Conservation (phyloP, 2,888 invertebrate genomes). For the Andrena minutula region DNA sequence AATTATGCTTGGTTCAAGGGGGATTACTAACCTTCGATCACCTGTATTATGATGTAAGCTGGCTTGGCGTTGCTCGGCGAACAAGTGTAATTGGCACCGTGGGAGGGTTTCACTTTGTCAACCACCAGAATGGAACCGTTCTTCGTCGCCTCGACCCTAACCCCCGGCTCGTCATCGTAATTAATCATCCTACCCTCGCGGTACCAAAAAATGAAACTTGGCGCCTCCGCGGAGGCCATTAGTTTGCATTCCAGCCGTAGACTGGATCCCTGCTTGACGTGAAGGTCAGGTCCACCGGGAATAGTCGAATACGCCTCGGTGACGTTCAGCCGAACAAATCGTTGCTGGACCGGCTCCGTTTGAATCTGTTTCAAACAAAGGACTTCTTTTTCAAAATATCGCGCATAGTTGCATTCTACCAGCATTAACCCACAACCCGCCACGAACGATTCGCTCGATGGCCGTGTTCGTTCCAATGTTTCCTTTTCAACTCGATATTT, state of each 20-base stretch:
- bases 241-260: slow-evolving; percentile 90
- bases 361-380: slow-evolving; percentile 62
- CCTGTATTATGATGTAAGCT: slow-evolving; percentile 76
- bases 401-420: background rate
- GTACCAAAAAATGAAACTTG: slow-evolving; percentile 93
- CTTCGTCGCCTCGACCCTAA: slow-evolving; percentile 85
- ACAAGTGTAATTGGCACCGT: slow-evolving; percentile 84
- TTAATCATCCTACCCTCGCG: slow-evolving; percentile 94
- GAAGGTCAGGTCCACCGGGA: slow-evolving; percentile 90
- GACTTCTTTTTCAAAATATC: background rate
- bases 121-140: slow-evolving; percentile 79
- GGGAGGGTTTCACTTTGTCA: slow-evolving; percentile 77
- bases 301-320: slow-evolving; percentile 90
- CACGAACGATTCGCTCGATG: background rate
- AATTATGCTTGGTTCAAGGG: no score
- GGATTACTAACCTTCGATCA: slow-evolving; percentile 74
- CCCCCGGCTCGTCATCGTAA: slow-evolving; percentile 88
- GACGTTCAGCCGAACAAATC: slow-evolving; percentile 76
- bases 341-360: slow-evolving; percentile 72
- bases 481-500: background rate
- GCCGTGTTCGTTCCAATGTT: background rate
- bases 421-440: background rate
- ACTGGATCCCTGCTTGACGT: slow-evolving; percentile 90
- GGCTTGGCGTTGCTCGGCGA: slow-evolving; percentile 76
- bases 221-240: slow-evolving; percentile 89